phyloP scores from a whole-genome alignment of 1,140 invertebrate species.

The Trinorchestia longiramus region DNA sequence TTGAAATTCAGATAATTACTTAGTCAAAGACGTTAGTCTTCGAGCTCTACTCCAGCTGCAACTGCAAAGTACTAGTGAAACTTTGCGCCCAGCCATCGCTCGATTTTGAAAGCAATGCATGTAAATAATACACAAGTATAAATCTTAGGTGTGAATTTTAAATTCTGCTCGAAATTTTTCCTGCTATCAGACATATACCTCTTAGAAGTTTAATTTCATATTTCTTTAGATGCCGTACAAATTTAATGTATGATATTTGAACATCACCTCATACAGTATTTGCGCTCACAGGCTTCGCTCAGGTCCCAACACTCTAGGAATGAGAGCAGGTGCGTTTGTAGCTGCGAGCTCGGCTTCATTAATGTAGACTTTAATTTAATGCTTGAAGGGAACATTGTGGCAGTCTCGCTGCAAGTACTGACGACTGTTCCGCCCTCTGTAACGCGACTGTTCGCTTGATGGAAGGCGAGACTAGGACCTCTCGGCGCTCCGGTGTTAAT shows the following conservation, averaged over 20 bases:
- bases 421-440: constrained; percentile 11
- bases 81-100: neutral
- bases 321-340: neutral
- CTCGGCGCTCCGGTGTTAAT: constrained; percentile 23
- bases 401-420: neutral
- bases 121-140: neutral
- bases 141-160: no score
- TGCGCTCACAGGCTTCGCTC: neutral
- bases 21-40: neutral
- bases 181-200: neutral
- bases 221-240: neutral
- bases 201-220: neutral
- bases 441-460: constrained; percentile 10
- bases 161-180: neutral
- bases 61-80: neutral
- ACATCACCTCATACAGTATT: no score
- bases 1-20: no score
- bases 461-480: neutral
- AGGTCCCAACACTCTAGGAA: neutral
- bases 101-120: neutral
- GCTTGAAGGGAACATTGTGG: neutral
- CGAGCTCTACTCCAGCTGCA: neutral
- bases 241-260: no score
- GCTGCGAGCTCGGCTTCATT: neutral
- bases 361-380: constrained; percentile 1